Base-by-base conservation (phyloP, 1,140 invertebrate genomes). In the Dendrolimus punctatus region DNA sequence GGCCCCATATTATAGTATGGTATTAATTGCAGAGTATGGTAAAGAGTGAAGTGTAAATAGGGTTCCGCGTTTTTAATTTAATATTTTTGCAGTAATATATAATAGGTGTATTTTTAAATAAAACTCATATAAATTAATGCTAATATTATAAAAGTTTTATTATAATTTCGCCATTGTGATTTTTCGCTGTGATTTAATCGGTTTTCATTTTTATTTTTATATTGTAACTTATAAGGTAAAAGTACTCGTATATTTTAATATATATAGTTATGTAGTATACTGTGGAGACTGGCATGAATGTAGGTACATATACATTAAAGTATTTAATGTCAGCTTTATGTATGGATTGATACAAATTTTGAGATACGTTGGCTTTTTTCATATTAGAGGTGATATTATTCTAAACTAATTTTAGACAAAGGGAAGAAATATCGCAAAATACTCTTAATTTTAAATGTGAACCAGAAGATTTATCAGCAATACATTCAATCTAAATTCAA, bases 221-320 rank as follows among this genome's bases (percentile, higher is more conserved):
- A 44, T 59, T 23, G 23, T 23, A 23, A 58, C 45, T 41, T 57
- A 53, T 49, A 43, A 9, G 38, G 48, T 62, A 58, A 58, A 44
- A 58, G 50, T 68, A 65, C 48, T 51, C 55, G 54, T 57, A 64
- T 64, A 62, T 66, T 70, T 65, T 64, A 67, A 66, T 66, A 68
- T 68, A 69, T 67, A 66, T 71, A 53, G 62, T 6, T 45, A 45
- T 45, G 43, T 45, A 44, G n/a, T 8, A 10, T 45, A 5, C n/a
- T 67, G 58, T 56, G 66, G 74, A 76, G 71, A 75, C 73, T 80
- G 76, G 74, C 71, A 66, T 64, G 68, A 64, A 23, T 1, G 23
- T 23, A 23, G 23, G 23, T 23, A 23, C 23, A 23, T 23, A 23
- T 23, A 23, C 23, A 23, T 23, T 23, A 23, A 23, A 2, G 23